Evolutionary conservation across 1,140 invertebrate species (phyloP), one percentile per base, ranked within the genome.

Genomic region (Cheumatopsyche charites): DNA sequence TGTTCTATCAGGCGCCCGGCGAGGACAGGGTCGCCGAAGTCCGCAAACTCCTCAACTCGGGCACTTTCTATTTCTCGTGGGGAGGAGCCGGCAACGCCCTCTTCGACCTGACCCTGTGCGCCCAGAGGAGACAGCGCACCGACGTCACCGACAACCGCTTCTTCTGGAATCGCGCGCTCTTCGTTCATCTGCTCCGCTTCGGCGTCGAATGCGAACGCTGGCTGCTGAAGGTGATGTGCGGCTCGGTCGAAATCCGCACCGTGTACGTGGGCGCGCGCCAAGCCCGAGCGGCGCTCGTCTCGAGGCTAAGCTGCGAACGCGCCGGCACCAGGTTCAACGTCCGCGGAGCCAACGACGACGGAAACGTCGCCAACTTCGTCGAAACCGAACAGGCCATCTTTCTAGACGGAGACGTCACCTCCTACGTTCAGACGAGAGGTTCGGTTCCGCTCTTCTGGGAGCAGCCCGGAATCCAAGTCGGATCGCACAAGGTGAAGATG

Each of bases 381-480:
- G 98, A 99, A 88, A 99, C 97, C 0, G 98, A 99, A 84, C 98
- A 99, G 86, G 89, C 94, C 0, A 94, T 97, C 72, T 95, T 91
- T 79, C 86, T 98, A 75, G 96, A 98, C 80, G 91, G 93, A 77
- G 92, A 93, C 78, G 86, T 93, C 0, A 88, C 91, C 3, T 94
- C 93, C 11, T 94, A 91, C 79, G 80, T 95, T 4, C 93, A 95
- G 82, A 98, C 95, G 0, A 88, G 98, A 76, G 98, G 98, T 0
- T 99, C 97, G 0, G 96, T 99, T 6, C 97, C 97, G 2, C 82
- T 99, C 9, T 99, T 99, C 83, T 99, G 97, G 96, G 98, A 99
- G 82, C 98, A 99, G 79, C 96, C 97, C 0, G 98, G 98, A n/a
- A 91, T 99, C 13, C 96, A 99, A 84, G 96, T 99, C 29, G 98